Conservation (phyloP, 2,113 vertebrate genomes). For the Notiomystis cincta region DNA sequence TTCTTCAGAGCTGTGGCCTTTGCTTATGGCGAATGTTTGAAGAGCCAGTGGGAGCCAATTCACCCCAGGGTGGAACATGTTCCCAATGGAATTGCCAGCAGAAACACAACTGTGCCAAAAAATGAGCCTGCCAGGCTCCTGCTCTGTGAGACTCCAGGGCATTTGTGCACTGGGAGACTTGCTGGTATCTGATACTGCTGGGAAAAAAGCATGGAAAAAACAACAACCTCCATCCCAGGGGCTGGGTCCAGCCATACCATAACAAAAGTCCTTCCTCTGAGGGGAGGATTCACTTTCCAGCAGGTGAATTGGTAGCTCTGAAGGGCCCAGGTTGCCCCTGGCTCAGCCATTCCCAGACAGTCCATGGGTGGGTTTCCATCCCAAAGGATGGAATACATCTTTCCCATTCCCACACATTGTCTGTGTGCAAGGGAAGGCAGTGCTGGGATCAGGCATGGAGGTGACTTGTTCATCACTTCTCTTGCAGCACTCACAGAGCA, state of each 20-base stretch:
- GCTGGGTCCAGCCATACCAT: neutral
- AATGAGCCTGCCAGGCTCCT: neutral
- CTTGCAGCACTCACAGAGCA: neutral
- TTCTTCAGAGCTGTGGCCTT: neutral
- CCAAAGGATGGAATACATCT: fast-evolving
- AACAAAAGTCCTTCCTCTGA: neutral
- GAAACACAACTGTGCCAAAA: neutral
- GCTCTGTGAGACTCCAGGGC: neutral
- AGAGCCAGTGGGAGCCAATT: neutral
- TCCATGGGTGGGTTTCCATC: neutral
- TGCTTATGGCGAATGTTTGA: neutral
- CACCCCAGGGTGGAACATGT: neutral
- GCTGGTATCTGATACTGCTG: neutral
- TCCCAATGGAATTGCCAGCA: neutral
- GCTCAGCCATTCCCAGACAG: neutral
- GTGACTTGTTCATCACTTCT: neutral
- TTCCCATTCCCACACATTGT: neutral
- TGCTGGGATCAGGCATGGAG: neutral
- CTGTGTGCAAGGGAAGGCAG: neutral
- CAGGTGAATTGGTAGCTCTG: neutral
- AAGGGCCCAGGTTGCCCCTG: neutral
- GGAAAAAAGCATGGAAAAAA: neutral
- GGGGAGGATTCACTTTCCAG: neutral
- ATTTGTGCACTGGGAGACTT: neutral
- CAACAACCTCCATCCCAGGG: neutral